Base-by-base conservation (phyloP, 2,888 invertebrate genomes). In the Microplitis deprimator region DNA sequence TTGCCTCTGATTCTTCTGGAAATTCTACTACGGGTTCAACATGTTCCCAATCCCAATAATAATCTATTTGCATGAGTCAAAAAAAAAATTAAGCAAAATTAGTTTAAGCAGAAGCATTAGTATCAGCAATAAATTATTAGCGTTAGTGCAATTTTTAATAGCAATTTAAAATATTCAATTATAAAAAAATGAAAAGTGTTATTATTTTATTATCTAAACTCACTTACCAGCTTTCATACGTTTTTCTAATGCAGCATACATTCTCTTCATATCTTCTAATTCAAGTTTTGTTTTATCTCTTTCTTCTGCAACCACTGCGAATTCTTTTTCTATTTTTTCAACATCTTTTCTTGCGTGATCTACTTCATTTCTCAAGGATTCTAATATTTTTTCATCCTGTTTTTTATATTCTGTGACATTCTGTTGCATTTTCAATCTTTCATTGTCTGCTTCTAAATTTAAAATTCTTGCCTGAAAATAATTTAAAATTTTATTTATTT, bases 301-400 rank as follows among this genome's bases (percentile, higher is more conserved):
- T 87, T 95, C 93, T 86, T 95, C 95, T 10, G 94, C 94, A 0
- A 94, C 93, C 81, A 93, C 92, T 78, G 94, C 93, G 87, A 94
- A 96, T 88, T 95, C 95, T 86, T 94, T 94, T 85, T 97, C 96
- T 84, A 96, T 92, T 85, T 95, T 94, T 86, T 96, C 95, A 0
- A 95, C 94, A 7, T 94, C 93, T 85, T 94, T 94, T 84, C 95
- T 93, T 0, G 96, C 94, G 83, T 94, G 94, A 70, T 94, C 94
- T 0, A 94, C 94, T 89, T 96, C 96, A 84, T 92, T 91, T 88
- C 95, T 95, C 72, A 96, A 91, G 77, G 93, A 93, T 82, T 92
- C 92, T 0, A 95, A 93, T 64, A 95, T 89, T 83, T 92, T 92
- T 85, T 93, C 93, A 83, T 94, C 94, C 72, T 93, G 92, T 6